Conservation (phyloP, 2,113 vertebrate genomes). For the Coreoperca whiteheadi region DNA sequence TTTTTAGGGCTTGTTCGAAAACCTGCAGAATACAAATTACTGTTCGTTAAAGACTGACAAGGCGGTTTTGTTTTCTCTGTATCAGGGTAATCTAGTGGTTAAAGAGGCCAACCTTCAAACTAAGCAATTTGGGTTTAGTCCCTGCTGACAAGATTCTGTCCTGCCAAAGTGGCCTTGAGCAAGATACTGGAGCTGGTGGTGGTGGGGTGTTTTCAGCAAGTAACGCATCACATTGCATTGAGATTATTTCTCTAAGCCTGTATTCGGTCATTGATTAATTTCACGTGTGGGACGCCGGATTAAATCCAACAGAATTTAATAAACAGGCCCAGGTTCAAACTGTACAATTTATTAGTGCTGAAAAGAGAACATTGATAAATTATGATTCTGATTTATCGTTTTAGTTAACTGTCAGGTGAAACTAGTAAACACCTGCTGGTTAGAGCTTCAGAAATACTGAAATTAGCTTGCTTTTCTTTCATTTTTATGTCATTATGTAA, state of each 20-base stretch:
- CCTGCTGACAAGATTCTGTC: conserved; percentile 2
- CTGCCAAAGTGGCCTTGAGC: conserved; percentile 33
- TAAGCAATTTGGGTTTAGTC: conserved; percentile 3
- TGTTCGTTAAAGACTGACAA: conserved; percentile 14
- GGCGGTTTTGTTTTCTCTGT: conserved; percentile 21
- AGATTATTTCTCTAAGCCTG: conserved; percentile 25
- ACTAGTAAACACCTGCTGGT: not conserved
- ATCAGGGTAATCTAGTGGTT: not conserved
- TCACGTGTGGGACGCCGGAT: conserved; percentile 33
- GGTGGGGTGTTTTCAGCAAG: not conserved
- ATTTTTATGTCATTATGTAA: not conserved
- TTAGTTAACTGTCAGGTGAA: not conserved
- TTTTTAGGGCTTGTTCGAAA: conserved; percentile 10
- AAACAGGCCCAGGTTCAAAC: not conserved
- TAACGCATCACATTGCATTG: not conserved
- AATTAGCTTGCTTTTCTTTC: not conserved
- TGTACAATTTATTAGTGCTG: conserved; percentile 11
- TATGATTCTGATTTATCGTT: not conserved
- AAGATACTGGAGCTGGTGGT: not conserved
- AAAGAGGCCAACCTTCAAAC: conserved; percentile 25
- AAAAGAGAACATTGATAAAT: not conserved
- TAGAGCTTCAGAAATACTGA: not conserved
- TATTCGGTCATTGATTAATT: conserved; percentile 38
- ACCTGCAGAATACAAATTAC: conserved; percentile 56
- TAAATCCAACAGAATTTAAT: conserved; percentile 20